Base-by-base conservation (phyloP, 2,888 invertebrate species). In the Anticlea derivata region DNA sequence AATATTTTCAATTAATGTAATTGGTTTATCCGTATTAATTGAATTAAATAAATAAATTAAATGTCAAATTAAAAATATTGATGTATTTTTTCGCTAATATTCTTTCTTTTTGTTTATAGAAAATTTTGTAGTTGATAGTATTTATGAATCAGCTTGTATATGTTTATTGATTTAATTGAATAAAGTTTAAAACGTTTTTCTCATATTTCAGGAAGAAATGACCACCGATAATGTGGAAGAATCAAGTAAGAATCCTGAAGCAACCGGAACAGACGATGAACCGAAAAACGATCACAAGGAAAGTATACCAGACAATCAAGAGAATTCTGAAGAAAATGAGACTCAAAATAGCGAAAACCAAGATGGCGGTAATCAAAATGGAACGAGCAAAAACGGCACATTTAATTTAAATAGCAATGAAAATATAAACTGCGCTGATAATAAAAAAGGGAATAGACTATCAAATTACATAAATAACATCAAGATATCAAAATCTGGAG, bases 401-500 rank as follows among this genome's bases (percentile, higher is more conserved):
- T 2, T 8, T 8, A 34, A 35, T 37, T 20, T 26, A 34, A 40
- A 33, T 31, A 24, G 26, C 23, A 47, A 47, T 26, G 44, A 40
- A 13, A 23, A 38, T 8, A 11, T 30, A 12, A 41, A 40, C 17
- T 7, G 5, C 0, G 27, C 10, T 4, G 31, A 30, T 39, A 12
- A 30, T 39, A 12, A 30, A 24, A 31, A 27, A 10, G 53, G 50
- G 17, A 33, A 33, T 8, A 60, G 61, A 39, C 56, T 58, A 35
- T 79, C 80, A 1, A 78, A 81, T 38, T 86, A 86, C 44, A 60
- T 80, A 17, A 75, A 83, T 23, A 88, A 85, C 56, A 73, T 87
- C 23, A 79, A 70, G 50, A 72, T 75, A 29, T 80, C 80, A 0
- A 78, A 69, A 49, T 82, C 85, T 0, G 76, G 63, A 17, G 55